These are phyloP conservation scores for Amblyopsis hoosieri DNA, from an alignment of 2,797 vertebrate genomes.

Conservation along the genomic window DNA sequence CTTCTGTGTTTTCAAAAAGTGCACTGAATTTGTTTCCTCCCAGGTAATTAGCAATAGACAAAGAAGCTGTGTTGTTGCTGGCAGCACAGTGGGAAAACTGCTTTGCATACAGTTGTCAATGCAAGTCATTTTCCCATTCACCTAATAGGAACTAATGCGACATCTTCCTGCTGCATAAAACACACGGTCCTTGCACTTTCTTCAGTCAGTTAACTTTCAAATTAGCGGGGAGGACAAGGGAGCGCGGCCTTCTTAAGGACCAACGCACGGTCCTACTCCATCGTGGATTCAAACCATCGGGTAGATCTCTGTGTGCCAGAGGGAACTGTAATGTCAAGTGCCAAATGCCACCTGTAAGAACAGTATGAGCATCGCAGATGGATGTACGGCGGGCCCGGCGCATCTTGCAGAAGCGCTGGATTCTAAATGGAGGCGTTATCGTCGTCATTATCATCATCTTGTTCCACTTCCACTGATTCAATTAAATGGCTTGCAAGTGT, in stretches of 20 bases:
- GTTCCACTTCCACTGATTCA: conserved; percentile 38
- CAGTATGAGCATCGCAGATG: conserved; percentile 42
- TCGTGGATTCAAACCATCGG: conserved; percentile 33
- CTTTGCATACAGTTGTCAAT: too few species aligned
- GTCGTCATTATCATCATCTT: conserved; percentile 45
- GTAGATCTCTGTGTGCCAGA: conserved; percentile 46
- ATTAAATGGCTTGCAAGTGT: conserved; percentile 23
- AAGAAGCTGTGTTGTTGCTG: too few species aligned
- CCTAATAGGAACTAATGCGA: too few species aligned
- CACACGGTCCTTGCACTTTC: too few species aligned
- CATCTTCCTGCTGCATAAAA: too few species aligned
- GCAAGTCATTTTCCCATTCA: too few species aligned
- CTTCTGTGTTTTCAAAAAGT: conserved; percentile 48
- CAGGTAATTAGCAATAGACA: too few species aligned
- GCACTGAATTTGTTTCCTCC: background rate
- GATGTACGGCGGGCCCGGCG: conserved; percentile 30
- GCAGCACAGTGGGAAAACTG: too few species aligned
- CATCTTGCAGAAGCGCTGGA: conserved; percentile 29
- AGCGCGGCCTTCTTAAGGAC: conserved; percentile 44
- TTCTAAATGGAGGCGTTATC: conserved; percentile 57
- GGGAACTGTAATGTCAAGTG: conserved; percentile 62
- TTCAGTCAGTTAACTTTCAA: conserved; percentile 42
- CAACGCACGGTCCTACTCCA: conserved; percentile 29
- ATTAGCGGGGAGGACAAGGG: conserved; percentile 12
- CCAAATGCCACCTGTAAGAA: conserved; percentile 59